Conservation (phyloP, 1,140 invertebrate species). For the Drosophila simulans region DNA sequence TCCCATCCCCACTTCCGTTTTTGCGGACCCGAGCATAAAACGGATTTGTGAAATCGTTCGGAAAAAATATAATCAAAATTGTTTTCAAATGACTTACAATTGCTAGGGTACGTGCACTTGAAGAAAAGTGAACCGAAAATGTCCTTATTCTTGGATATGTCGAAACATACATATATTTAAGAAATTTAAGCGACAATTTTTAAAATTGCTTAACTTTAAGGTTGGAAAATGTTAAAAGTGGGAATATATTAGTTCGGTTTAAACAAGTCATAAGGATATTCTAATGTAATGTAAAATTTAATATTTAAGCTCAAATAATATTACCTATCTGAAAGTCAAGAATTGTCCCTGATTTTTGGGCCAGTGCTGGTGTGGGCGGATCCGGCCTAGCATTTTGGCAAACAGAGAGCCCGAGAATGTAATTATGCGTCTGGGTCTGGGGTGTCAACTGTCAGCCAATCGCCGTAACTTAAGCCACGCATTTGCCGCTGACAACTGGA, state of each 20-base stretch:
- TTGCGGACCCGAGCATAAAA: constrained; percentile 61
- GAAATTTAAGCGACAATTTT: too few relatives aligned
- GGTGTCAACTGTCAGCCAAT: constrained; percentile 81
- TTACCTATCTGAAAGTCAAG: too few relatives aligned
- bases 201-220: too few relatives aligned
- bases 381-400: constrained; percentile 4
- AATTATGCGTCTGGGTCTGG: constrained; percentile 69
- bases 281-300: too few relatives aligned
- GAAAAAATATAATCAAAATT: constrained; percentile 84
- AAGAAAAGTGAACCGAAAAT: neutral
- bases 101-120: constrained; percentile 37
- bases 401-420: constrained; percentile 30
- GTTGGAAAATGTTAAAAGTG: too few relatives aligned
- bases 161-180: too few relatives aligned
- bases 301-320: too few relatives aligned
- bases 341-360: neutral
- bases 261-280: too few relatives aligned
- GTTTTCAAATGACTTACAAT: constrained; percentile 83
- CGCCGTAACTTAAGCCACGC: constrained; percentile 77
- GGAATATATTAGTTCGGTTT: too few relatives aligned
- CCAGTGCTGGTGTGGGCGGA: constrained; percentile 10
- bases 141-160: too few relatives aligned
- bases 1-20: constrained; percentile 12
- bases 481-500: constrained; percentile 81
- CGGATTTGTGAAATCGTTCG: constrained; percentile 82